Evolutionary conservation across 1,140 invertebrate genomes (phyloP), one percentile per base, ranked within the genome.

Genomic region (Aphelenchoides fujianensis): DNA sequence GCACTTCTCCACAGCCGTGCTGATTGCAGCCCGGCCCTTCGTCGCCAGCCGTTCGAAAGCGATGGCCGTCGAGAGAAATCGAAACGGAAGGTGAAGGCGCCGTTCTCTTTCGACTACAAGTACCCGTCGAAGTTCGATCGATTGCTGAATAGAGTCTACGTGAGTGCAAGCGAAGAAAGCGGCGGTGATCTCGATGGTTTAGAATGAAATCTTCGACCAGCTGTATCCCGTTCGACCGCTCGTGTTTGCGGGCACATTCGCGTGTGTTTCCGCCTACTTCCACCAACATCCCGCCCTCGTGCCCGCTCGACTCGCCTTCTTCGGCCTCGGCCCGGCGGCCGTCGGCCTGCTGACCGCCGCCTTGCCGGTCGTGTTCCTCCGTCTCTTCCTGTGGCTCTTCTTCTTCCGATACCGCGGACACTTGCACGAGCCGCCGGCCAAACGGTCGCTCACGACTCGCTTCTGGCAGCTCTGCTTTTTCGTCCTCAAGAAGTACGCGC

Each of bases 401-500:
- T 77, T 78, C 73, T 80, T 80, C 37, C 67, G 71, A 3, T 79
- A 79, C 75, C 79, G 80, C 54, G 74, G 70, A 36, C 78, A 63
- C 55, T 52, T 79, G 53, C 80, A 74, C 66, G 78, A 79, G 54
- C 12, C 31, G 12, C 2, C 32, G 12, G 75, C 77, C 54, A 71
- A 74, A 30, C 74, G 69, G 31, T 80, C 69, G 12, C 23, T 80
- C 2, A 61, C 64, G 30, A 79, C 78, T 23, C 77, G 74, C 59
- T 57, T 79, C 36, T 79, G 78, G 78, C 74, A 68, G 48, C 73
- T 79, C 62, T 76, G 78, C 77, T 78, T 52, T n/a, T 35, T 69
- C 3, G 27, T 71, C 34, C 76, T 80, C 2, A 70, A 79, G 57
- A 75, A 61, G n/a, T 48, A 79, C 12, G 64, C 70, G 28, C 64